These are phyloP conservation scores for Heterochromis multidens DNA, from an alignment of 2,113 vertebrate species.

Conservation along the genomic window DNA sequence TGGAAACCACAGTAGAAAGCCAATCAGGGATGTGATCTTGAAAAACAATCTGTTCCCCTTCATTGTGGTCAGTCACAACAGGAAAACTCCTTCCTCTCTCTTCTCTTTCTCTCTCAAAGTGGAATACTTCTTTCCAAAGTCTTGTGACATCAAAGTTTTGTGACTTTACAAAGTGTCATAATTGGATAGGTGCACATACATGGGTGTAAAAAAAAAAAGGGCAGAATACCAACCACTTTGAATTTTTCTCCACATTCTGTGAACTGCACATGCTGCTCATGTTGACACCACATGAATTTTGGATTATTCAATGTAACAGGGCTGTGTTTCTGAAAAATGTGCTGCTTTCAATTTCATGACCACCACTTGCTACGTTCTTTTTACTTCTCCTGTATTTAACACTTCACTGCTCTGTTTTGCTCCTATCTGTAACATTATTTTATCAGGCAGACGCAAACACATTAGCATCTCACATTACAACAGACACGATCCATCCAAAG, in stretches of 20 bases:
- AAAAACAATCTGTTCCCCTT: neutral
- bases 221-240: neutral
- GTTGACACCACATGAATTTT: neutral
- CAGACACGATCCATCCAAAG: conserved; percentile 23
- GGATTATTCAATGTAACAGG: neutral
- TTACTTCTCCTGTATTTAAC: neutral
- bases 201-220: too few relatives aligned
- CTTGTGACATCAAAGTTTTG: too few relatives aligned
- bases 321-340: neutral
- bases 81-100: neutral
- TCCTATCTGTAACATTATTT: neutral
- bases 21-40: neutral
- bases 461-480: conserved; percentile 33
- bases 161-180: too few relatives aligned
- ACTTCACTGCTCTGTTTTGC: neutral
- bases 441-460: conserved; percentile 2
- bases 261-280: neutral
- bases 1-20: neutral
- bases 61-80: neutral
- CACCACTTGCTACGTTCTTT: neutral
- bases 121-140: neutral
- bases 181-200: too few relatives aligned
- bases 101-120: neutral
- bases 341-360: neutral
- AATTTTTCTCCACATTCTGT: neutral